These are phyloP conservation scores for Corydoras maculifer DNA, from an alignment of 2,113 vertebrate genomes.

Conservation along the genomic window DNA sequence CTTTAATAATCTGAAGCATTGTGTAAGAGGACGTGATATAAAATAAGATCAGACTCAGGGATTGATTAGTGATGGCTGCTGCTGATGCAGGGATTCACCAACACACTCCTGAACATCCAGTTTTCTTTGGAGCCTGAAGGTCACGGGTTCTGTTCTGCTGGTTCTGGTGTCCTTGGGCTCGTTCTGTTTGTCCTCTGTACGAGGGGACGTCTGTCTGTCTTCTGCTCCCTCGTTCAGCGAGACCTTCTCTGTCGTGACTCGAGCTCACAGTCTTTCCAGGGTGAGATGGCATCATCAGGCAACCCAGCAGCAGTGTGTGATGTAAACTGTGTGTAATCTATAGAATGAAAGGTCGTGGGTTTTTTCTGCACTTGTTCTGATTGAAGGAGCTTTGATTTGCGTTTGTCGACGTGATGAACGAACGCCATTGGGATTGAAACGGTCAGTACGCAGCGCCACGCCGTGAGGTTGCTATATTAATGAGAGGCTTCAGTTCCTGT, in stretches of 20 bases:
- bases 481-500: conserved; percentile 20
- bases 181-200: conserved; percentile 16
- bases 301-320: conserved; percentile 26
- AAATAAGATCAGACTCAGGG: too few relatives aligned
- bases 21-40: too few relatives aligned
- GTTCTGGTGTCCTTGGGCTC: conserved; percentile 21
- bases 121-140: conserved; percentile 10
- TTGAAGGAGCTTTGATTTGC: conserved; percentile 5
- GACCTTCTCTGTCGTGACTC: conserved; percentile 52
- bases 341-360: too few relatives aligned
- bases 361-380: too few relatives aligned
- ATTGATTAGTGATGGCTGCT: too few relatives aligned
- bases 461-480: conserved; percentile 8
- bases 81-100: too few relatives aligned
- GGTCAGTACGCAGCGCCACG: neutral
- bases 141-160: conserved; percentile 1
- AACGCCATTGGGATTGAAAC: conserved; percentile 5
- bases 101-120: neutral
- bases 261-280: conserved; percentile 51
- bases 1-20: neutral
- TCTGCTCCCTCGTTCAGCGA: conserved; percentile 43
- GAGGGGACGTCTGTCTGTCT: conserved; percentile 52
- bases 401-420: neutral
- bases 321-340: neutral
- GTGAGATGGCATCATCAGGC: conserved; percentile 54